Conservation (phyloP, 2,113 vertebrate species). For the Origma solitaria region DNA sequence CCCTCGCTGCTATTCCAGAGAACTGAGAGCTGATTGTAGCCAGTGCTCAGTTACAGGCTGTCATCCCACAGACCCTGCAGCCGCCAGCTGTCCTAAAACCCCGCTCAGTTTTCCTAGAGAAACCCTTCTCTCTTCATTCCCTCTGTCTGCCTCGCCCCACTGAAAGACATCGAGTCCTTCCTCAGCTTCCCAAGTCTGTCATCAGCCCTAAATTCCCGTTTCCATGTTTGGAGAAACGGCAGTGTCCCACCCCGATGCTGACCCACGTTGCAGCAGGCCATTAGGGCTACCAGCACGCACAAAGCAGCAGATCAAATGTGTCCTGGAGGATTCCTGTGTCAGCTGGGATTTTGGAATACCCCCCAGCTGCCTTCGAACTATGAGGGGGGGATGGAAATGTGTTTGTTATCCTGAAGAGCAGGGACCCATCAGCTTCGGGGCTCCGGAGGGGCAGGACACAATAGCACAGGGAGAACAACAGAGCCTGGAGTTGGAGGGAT, state of each 20-base stretch:
- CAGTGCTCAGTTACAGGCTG: not conserved
- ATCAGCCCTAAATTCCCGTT: not conserved
- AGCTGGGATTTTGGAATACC: not conserved
- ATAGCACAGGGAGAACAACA: not conserved
- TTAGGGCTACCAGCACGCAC: not conserved
- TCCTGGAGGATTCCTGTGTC: not conserved
- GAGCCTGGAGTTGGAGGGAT: not conserved
- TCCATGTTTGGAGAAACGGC: not conserved
- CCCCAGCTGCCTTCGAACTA: not conserved
- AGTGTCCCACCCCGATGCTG: not conserved
- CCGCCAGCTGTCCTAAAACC: not conserved
- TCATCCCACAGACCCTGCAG: not conserved
- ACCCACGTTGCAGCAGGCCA: not conserved
- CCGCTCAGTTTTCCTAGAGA: not conserved
- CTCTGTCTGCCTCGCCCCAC: not conserved
- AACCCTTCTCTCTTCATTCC: not conserved
- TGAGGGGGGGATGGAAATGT: accelerated
- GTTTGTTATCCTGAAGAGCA: not conserved
- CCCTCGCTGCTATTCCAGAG: not conserved
- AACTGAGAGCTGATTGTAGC: not conserved
- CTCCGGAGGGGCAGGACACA: not conserved
- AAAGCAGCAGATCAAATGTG: not conserved
- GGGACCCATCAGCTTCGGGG: not conserved
- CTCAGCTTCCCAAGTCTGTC: not conserved
- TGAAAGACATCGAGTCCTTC: not conserved